phyloP scores from a whole-genome alignment of 1,140 invertebrate genomes.

The Holotrichia oblita region DNA sequence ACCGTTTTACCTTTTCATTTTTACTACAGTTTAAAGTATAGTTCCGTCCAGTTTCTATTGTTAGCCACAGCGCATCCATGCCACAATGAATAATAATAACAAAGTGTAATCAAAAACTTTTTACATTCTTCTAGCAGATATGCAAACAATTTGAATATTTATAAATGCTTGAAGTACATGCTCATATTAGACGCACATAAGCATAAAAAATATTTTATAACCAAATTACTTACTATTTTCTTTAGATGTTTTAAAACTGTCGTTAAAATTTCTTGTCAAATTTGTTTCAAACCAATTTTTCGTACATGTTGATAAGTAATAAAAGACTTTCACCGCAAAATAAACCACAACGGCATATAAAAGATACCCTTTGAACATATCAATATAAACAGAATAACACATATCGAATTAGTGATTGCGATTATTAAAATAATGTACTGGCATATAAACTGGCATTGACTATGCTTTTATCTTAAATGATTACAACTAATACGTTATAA shows the following conservation, averaged over 20 bases:
- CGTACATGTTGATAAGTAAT: conserved; percentile 1
- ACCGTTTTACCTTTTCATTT: no score
- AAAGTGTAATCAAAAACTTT: no score
- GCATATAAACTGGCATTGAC: not conserved
- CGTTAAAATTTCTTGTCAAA: conserved; percentile 40
- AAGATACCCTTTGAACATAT: not conserved
- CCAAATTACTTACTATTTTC: conserved; percentile 50
- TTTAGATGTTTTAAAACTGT: conserved; percentile 49
- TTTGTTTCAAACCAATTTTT: conserved; percentile 27
- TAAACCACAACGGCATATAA: conserved; percentile 25
- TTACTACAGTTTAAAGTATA: no score
- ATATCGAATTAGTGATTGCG: not conserved
- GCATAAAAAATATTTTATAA: conserved; percentile 38
- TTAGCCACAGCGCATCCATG: no score
- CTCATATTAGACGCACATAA: no score
- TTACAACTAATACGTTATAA: not conserved
- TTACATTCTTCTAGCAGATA: no score
- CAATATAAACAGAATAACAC: not conserved
- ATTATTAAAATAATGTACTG: not conserved
- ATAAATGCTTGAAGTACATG: no score
- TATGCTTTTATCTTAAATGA: not conserved
- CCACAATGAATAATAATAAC: no score
- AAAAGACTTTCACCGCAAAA: conserved; percentile 30
- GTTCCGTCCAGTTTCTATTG: no score
- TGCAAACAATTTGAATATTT: no score